A percentile compares a stretch with the other conserved stretches of the same genome.
Conservation (phyloP, 1,140 invertebrate species). For the Babylonia areolata region DNA sequence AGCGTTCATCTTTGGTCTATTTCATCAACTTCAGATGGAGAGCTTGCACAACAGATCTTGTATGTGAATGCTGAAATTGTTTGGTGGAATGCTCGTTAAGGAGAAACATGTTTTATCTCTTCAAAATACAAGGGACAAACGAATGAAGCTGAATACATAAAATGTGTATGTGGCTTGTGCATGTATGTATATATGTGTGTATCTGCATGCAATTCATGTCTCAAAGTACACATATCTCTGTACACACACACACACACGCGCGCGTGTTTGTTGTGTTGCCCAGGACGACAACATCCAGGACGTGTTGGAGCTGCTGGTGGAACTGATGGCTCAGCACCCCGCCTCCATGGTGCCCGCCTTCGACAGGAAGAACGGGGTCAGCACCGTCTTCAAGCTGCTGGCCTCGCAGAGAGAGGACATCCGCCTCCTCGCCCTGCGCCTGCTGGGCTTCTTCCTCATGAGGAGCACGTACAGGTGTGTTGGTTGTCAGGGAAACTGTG, state of each 20-base stretch:
- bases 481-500: no score
- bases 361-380: conserved; percentile 96
- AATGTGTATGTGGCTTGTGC: background rate
- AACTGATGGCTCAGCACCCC: conserved; percentile 97
- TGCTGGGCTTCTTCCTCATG: conserved; percentile 95
- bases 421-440: conserved; percentile 94
- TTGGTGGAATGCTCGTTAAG: no score
- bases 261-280: conserved; percentile 47
- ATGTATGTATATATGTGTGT: background rate
- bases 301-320: conserved; percentile 97
- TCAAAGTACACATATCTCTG: no score
- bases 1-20: no score
- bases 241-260: background rate
- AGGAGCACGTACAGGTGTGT: conserved; percentile 93
- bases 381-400: conserved; percentile 97
- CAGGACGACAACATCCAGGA: conserved; percentile 99
- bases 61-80: no score
- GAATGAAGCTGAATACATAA: no score
- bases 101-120: no score
- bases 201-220: background rate
- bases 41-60: no score
- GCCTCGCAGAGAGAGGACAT: conserved; percentile 96
- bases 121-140: no score
- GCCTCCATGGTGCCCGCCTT: conserved; percentile 99
- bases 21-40: no score